Percentiles rank a stretch among this genome's conserved stretches.
phyloP scores from a whole-genome alignment of 2,113 vertebrate genomes.

The Hylia prasina region DNA sequence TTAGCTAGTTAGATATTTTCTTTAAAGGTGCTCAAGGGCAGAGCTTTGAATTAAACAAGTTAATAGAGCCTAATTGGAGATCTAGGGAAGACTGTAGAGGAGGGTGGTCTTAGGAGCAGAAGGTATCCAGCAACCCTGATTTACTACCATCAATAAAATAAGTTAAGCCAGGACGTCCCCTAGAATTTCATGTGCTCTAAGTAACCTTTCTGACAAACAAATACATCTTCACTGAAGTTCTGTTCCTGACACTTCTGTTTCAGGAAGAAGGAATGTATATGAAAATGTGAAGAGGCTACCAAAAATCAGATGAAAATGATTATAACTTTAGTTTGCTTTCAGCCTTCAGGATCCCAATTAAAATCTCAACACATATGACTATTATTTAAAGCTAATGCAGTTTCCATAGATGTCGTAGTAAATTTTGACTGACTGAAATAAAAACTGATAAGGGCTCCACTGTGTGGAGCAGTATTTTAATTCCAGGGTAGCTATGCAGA shows the following conservation, averaged over 20 bases:
- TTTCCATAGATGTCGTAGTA: neutral
- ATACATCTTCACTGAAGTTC: neutral
- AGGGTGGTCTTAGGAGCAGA: neutral
- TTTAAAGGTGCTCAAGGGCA: neutral
- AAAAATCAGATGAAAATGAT: neutral
- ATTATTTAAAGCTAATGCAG: neutral
- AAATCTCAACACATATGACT: neutral
- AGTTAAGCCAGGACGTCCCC: neutral
- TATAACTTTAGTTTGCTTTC: neutral
- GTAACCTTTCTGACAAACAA: neutral
- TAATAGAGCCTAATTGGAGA: neutral
- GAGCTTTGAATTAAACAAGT: neutral
- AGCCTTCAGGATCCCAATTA: neutral
- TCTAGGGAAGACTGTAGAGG: neutral
- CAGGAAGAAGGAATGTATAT: neutral
- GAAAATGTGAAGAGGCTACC: neutral
- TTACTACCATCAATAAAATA: neutral
- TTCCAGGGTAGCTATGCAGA: neutral
- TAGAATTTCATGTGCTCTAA: neutral
- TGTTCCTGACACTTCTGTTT: neutral
- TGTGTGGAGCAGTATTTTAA: neutral
- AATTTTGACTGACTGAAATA: neutral
- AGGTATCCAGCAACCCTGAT: neutral
- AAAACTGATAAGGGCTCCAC: neutral
- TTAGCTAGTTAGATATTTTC: neutral